A percentile compares a stretch with the other conserved stretches of the same genome.
Evolutionary conservation across 2,113 vertebrate genomes (phyloP).

Genomic region (Gobius niger): DNA sequence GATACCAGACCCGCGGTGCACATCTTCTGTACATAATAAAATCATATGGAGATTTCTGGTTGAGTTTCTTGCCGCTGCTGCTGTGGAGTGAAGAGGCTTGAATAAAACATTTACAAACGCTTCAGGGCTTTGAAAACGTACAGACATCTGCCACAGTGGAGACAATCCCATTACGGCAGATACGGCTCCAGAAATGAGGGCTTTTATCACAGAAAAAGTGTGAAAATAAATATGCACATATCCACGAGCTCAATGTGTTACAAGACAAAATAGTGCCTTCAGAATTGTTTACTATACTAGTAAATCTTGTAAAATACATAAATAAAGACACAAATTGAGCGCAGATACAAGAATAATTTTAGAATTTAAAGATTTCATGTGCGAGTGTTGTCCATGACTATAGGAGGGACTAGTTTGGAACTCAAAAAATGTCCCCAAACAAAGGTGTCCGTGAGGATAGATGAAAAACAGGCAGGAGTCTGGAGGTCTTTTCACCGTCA

Average conservation of each 20-base stretch:
- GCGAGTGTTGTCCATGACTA: no score
- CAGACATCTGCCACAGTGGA: conserved; percentile 11
- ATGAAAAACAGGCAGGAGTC: no score
- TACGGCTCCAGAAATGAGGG: neutral
- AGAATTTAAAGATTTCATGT: no score
- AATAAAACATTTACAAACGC: conserved; percentile 12
- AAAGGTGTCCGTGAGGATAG: no score
- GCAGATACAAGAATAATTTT: no score
- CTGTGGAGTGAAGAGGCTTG: neutral
- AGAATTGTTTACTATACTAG: neutral
- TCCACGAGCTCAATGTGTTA: neutral
- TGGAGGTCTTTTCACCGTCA: no score
- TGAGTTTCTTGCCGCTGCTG: neutral
- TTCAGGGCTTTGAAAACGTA: conserved; percentile 3
- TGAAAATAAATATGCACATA: neutral
- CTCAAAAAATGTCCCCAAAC: no score
- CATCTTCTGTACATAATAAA: neutral
- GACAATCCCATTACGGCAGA: conserved; percentile 2
- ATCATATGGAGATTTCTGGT: conserved; percentile 1
- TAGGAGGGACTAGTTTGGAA: no score
- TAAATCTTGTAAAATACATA: no score
- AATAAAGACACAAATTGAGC: no score
- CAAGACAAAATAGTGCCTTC: neutral
- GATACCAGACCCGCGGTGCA: neutral
- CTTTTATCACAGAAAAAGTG: neutral